These are phyloP conservation scores for Spilosoma lubricipeda DNA, from an alignment of 2,888 invertebrate genomes.

Conservation along the genomic window DNA sequence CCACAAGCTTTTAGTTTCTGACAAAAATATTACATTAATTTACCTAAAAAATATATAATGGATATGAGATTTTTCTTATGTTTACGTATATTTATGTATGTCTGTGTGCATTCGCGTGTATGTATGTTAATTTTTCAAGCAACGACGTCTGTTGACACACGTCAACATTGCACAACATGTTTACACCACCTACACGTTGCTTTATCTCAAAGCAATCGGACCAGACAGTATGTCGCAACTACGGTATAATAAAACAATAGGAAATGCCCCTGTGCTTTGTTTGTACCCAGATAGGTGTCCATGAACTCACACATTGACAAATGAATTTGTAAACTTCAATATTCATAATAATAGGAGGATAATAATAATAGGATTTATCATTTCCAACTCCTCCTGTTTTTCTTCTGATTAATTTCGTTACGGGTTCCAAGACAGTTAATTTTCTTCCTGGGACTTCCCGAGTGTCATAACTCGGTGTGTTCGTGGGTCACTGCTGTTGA, in stretches of 20 bases:
- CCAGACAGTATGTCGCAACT: conserved; percentile 41
- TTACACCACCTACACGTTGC: conserved; percentile 42
- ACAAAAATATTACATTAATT: too few species aligned
- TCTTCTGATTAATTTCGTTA: too few species aligned
- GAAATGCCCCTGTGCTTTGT: not conserved
- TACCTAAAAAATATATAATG: too few species aligned
- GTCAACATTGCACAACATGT: conserved; percentile 39
- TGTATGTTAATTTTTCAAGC: conserved; percentile 41
- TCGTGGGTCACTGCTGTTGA: too few species aligned
- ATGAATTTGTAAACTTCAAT: not conserved
- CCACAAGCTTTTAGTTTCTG: too few species aligned
- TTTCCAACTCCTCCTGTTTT: too few species aligned
- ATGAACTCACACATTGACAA: not conserved
- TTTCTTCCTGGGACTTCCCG: too few species aligned
- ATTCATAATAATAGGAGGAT: not conserved
- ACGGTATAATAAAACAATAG: not conserved
- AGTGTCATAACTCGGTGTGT: too few species aligned
- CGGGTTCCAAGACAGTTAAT: too few species aligned
- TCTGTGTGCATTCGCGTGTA: not conserved
- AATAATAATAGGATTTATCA: too few species aligned
- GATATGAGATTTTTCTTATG: not conserved
- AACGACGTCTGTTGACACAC: conserved; percentile 41
- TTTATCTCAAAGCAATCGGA: conserved; percentile 44
- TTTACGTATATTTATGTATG: not conserved
- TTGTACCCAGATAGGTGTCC: not conserved